phyloP scores from a whole-genome alignment of 2,888 invertebrate species.

The Tipula lateralis region DNA sequence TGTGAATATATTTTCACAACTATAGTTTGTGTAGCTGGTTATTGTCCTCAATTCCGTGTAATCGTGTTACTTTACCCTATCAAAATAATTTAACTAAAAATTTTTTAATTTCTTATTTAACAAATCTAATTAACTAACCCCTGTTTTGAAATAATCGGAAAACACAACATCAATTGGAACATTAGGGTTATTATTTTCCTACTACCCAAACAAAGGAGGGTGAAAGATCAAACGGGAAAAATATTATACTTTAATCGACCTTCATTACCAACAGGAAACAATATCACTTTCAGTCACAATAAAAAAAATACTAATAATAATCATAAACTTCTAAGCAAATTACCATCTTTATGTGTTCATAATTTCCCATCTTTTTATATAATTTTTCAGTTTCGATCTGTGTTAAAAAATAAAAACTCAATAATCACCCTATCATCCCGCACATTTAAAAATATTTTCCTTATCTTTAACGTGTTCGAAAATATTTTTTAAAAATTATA shows the following conservation, averaged over 20 bases:
- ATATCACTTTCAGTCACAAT: constrained; percentile 1
- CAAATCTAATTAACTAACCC: not conserved
- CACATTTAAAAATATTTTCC: not conserved
- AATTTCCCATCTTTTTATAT: not conserved
- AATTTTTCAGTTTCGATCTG: not conserved
- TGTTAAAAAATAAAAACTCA: not conserved
- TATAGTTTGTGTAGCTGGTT: not conserved
- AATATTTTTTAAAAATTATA: not conserved
- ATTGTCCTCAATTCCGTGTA: not conserved
- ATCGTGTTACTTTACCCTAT: not conserved
- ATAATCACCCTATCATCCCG: not conserved
- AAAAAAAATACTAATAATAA: not conserved
- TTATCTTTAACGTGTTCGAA: not conserved
- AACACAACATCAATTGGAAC: not conserved
- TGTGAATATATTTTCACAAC: too few species aligned
- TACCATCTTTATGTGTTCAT: not conserved
- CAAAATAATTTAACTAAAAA: not conserved
- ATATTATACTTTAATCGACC: not conserved
- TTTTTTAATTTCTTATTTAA: not conserved
- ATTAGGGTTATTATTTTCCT: not conserved
- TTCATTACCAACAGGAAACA: constrained; percentile 24
- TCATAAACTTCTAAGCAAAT: constrained; percentile 1
- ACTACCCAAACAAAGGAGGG: not conserved
- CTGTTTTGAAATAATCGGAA: not conserved
- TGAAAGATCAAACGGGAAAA: not conserved